These are phyloP conservation scores for Urechis unicinctus DNA, from an alignment of 2,888 invertebrate genomes.

Conservation along the genomic window DNA sequence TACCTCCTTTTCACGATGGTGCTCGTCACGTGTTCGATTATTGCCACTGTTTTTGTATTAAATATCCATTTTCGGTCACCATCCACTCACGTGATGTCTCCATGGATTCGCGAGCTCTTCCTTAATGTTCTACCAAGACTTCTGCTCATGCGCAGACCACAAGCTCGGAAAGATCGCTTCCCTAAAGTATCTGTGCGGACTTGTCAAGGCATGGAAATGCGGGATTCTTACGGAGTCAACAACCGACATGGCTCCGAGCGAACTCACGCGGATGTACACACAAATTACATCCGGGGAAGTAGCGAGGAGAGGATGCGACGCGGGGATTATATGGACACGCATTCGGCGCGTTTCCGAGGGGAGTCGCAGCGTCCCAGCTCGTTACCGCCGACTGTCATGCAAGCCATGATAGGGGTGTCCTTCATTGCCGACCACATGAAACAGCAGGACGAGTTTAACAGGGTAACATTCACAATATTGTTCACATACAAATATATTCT, in stretches of 20 bases:
- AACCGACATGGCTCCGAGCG: slow-evolving; percentile 1
- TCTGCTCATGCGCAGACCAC: slow-evolving; percentile 82
- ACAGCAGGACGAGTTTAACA: slow-evolving; percentile 24
- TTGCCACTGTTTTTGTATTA: slow-evolving; percentile 92
- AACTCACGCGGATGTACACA: not conserved
- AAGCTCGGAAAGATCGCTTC: slow-evolving; percentile 5
- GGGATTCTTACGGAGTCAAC: slow-evolving; percentile 9
- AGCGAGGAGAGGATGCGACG: not conserved
- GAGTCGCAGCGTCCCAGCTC: not conserved
- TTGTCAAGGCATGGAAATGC: slow-evolving; percentile 17
- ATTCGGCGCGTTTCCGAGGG: not conserved
- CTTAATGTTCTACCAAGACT: slow-evolving; percentile 88
- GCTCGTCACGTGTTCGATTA: slow-evolving; percentile 89
- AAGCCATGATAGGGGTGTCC: slow-evolving; percentile 22
- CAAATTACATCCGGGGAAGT: not conserved
- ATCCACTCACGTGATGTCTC: slow-evolving; percentile 95
- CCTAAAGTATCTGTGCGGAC: slow-evolving; percentile 21
- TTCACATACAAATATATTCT: too few species aligned
- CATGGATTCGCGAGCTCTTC: slow-evolving; percentile 92
- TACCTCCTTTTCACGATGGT: slow-evolving; percentile 98
- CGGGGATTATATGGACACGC: not conserved
- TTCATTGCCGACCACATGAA: slow-evolving; percentile 24
- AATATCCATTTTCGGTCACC: slow-evolving; percentile 97
- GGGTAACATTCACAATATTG: slow-evolving; percentile 7
- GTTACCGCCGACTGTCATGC: slow-evolving; percentile 16